Percentiles rank a stretch among this genome's conserved stretches.
Evolutionary conservation across 30 jellyfish, hydroid and myxozoan species (phyloP).

Genomic region (Aurelia aurita complex sp. Pacific): DNA sequence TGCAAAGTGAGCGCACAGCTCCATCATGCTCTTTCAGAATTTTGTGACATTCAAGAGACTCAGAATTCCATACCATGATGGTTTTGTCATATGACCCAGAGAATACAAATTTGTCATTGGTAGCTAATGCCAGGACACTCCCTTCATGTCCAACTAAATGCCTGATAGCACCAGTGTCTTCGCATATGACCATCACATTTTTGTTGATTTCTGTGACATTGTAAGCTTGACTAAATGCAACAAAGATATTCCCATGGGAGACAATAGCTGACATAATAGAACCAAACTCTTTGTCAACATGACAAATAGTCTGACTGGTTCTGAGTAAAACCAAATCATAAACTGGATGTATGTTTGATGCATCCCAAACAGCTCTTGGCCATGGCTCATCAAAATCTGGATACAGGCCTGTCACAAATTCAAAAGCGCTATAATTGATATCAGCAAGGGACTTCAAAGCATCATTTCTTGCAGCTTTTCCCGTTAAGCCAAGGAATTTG

Average conservation of each 20-base stretch:
- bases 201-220: constrained; percentile 27
- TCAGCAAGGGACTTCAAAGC: constrained; percentile 67
- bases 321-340: constrained; percentile 75
- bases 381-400: constrained; percentile 17
- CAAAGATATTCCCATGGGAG: constrained; percentile 20
- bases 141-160: constrained; percentile 86
- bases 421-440: constrained; percentile 69
- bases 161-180: constrained; percentile 39
- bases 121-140: constrained; percentile 61
- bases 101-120: constrained; percentile 49
- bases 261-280: constrained; percentile 55
- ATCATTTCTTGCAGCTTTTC: constrained; percentile 73
- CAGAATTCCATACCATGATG: constrained; percentile 81
- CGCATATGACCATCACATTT: constrained; percentile 44
- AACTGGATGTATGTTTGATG: constrained; percentile 71
- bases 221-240: constrained; percentile 44
- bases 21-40: constrained; percentile 75
- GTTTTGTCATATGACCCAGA: constrained; percentile 85
- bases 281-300: constrained; percentile 37
- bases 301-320: constrained; percentile 29
- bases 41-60: constrained; percentile 58
- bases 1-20: constrained; percentile 74
- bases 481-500: constrained; percentile 57
- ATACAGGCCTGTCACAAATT: constrained; percentile 29
- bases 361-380: constrained; percentile 73